Base-by-base conservation (phyloP, 2,888 invertebrate genomes). In the Tachina fera region DNA sequence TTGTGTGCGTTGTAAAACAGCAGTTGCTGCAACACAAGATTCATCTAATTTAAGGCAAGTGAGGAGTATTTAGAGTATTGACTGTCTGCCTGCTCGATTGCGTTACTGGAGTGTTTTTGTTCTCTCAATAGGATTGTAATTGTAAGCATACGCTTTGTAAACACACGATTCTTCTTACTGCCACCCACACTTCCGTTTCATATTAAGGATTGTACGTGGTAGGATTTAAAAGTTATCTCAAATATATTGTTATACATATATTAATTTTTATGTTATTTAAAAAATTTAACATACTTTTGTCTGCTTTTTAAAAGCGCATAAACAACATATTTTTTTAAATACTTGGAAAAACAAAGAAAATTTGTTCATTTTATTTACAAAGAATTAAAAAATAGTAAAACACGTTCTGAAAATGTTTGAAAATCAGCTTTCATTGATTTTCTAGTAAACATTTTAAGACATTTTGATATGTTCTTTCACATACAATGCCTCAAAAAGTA, bases 151-250 rank as follows among this genome's bases (percentile, higher is more conserved):
- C 79, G 67, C 70, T 83, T 83, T 79, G 79, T 86, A 83, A 79
- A 79, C 83, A 86, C 72, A 72, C 39, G 9, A 43, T 65, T 61
- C 61, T 14, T 74, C 45, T 47, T 70, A 19, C 53, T 74, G 70
- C 78, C 85, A 85, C 82, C 82, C 70, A 75, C 74, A 85, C 82
- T 82, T 85, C 85, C 85, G 85, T 53, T 85, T 63, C 19, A 75
- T 70, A 56, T 74, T 41, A 31, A 43, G n/a, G 22, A 71, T 22
- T 51, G 2, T 47, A 56, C 47, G 75, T 65, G 14, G 75, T 6
- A 1, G 14, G 13, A 75, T 79, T 47, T 13, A 47, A 43, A 77
- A 83, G 16, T 49, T 10, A n/a, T 1, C 49, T 41, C 22, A 58
- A 45, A 31, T 61, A 3, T 14, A 14, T 22, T 77, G 19, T 11